These are phyloP conservation scores for Teinopalpus imperialis DNA, from an alignment of 2,888 invertebrate species.

Conservation along the genomic window DNA sequence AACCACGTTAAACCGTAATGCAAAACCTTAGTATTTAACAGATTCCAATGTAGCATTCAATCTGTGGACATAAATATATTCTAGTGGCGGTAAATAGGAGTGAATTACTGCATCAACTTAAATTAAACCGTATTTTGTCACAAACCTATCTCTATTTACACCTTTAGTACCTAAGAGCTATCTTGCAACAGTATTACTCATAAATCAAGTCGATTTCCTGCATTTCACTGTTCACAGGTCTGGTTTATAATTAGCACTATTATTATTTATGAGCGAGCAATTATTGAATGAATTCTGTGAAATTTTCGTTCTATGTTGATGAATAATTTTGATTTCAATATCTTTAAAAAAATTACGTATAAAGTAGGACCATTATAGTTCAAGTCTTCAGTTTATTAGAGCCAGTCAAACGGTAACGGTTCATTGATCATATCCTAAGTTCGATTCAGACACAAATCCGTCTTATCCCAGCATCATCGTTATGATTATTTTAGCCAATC, in stretches of 20 bases:
- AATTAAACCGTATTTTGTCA: constrained; percentile 27
- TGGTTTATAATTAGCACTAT: constrained; percentile 21
- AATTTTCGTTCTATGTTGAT: no score
- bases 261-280: constrained; percentile 17
- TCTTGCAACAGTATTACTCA: constrained; percentile 17
- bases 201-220: constrained; percentile 27
- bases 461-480: no score
- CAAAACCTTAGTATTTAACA: constrained; percentile 26
- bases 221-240: constrained; percentile 8
- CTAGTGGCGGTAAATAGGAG: constrained; percentile 11
- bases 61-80: constrained; percentile 21
- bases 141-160: constrained; percentile 26
- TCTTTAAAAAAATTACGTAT: no score
- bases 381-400: no score
- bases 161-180: constrained; percentile 17
- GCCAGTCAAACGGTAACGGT: no score
- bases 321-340: no score
- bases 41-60: constrained; percentile 23
- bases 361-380: no score
- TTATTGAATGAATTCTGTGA: constrained; percentile 2
- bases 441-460: no score
- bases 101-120: constrained; percentile 20
- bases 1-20: constrained; percentile 21
- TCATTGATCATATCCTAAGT: no score
- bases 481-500: no score